phyloP scores from a whole-genome alignment of 2,113 vertebrate species.

The Colinus virginianus region DNA sequence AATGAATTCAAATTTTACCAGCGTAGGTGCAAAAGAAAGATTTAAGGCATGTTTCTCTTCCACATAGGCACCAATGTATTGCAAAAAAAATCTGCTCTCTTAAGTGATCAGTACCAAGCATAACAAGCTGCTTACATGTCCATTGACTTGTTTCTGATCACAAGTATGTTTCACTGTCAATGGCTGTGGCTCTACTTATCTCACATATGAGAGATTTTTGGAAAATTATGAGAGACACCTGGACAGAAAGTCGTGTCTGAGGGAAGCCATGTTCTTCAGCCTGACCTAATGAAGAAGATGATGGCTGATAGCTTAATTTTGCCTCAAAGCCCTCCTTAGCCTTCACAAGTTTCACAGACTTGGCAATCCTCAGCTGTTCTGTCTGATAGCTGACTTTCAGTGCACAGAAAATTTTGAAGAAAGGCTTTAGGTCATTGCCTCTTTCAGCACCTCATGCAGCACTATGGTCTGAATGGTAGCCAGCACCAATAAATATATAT shows the following conservation, averaged over 20 bases:
- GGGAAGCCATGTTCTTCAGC: neutral
- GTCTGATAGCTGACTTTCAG: neutral
- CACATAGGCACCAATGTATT: neutral
- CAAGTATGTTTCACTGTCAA: neutral
- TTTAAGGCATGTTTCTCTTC: neutral
- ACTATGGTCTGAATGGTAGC: neutral
- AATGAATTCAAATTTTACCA: neutral
- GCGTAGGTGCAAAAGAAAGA: neutral
- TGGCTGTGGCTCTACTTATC: neutral
- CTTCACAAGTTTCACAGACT: neutral
- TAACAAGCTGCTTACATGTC: neutral
- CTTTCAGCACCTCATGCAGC: neutral
- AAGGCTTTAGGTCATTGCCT: neutral
- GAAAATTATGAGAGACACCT: neutral
- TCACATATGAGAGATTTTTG: neutral
- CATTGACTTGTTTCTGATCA: neutral
- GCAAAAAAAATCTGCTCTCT: neutral
- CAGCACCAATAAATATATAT: neutral
- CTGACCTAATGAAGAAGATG: neutral
- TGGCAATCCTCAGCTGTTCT: neutral
- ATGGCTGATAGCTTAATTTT: neutral
- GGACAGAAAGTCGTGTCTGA: neutral
- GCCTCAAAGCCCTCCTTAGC: neutral
- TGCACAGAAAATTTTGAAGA: neutral
- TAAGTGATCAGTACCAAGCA: neutral